phyloP scores from a whole-genome alignment of 2,797 vertebrate genomes.

The Oophaga sylvatica region DNA sequence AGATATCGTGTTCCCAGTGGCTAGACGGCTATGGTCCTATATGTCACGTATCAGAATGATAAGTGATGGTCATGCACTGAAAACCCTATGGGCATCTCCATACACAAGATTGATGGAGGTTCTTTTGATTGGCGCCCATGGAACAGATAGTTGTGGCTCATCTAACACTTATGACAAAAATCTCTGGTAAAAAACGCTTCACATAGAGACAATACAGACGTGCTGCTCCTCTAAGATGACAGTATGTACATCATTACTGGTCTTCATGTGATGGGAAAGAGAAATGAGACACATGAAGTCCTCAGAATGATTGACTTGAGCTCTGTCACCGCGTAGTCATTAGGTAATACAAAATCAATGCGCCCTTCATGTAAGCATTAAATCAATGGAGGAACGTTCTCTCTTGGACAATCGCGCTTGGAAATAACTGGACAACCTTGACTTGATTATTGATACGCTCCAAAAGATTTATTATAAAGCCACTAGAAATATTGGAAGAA shows the following conservation, averaged over 20 bases:
- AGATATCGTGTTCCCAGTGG: too few relatives aligned
- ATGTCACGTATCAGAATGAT: background rate
- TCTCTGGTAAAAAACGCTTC: background rate
- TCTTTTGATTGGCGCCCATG: background rate
- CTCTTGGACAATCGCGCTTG: constrained; percentile 19
- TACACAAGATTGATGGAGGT: background rate
- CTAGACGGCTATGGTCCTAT: background rate
- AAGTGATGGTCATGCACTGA: background rate
- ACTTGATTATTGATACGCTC: constrained; percentile 30
- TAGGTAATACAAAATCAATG: constrained; percentile 35
- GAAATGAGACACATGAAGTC: background rate
- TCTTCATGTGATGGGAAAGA: background rate
- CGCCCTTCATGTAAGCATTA: constrained; percentile 34
- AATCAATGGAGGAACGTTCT: constrained; percentile 17
- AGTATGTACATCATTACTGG: background rate
- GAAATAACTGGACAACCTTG: constrained; percentile 4
- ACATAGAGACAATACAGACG: too few relatives aligned
- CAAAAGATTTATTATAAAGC: constrained; percentile 14
- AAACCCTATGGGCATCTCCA: background rate
- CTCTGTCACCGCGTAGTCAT: constrained; percentile 28
- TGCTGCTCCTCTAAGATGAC: background rate
- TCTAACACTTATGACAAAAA: background rate
- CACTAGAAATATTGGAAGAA: constrained; percentile 5
- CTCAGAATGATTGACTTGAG: constrained; percentile 26
- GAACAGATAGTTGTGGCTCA: background rate